phyloP scores from a whole-genome alignment of 2,888 invertebrate genomes.

The Eupeodes luniger region DNA sequence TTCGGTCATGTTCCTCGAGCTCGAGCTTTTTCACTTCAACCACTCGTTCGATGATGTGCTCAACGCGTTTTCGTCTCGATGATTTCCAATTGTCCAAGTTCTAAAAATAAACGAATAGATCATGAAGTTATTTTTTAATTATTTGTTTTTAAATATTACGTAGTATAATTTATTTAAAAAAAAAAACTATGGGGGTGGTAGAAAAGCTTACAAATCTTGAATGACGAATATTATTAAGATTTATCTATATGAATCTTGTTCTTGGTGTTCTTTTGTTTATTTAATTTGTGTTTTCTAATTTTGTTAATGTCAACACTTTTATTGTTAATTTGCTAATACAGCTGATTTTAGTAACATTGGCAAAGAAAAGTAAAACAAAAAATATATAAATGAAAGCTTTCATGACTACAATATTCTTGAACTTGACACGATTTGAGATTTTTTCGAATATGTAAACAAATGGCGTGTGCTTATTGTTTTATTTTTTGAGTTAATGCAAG shows the following conservation, averaged over 20 bases:
- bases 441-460: conserved; percentile 28
- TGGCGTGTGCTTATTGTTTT: conserved; percentile 11
- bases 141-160: conserved; percentile 24
- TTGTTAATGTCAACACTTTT: conserved; percentile 6
- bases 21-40: conserved; percentile 95
- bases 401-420: conserved; percentile 39
- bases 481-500: conserved; percentile 9
- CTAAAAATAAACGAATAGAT: conserved; percentile 84
- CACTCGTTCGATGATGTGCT: conserved; percentile 94
- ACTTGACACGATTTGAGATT: conserved; percentile 35
- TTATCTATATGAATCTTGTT: not conserved
- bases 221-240: conserved; percentile 14
- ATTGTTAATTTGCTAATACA: conserved; percentile 9
- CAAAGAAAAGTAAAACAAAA: not conserved
- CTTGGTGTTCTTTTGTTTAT: conserved; percentile 17
- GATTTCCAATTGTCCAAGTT: conserved; percentile 98
- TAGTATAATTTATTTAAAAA: conserved; percentile 9
- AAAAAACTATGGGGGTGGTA: conserved; percentile 21
- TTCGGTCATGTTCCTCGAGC: conserved; percentile 89
- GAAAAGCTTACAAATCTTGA: not conserved
- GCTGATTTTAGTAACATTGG: conserved; percentile 25
- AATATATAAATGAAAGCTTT: conserved; percentile 16
- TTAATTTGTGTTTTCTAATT: not conserved
- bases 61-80: conserved; percentile 95
- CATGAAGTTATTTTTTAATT: conserved; percentile 1